Conservation (phyloP, 2,888 invertebrate species). For the Rhodophaea formosa region DNA sequence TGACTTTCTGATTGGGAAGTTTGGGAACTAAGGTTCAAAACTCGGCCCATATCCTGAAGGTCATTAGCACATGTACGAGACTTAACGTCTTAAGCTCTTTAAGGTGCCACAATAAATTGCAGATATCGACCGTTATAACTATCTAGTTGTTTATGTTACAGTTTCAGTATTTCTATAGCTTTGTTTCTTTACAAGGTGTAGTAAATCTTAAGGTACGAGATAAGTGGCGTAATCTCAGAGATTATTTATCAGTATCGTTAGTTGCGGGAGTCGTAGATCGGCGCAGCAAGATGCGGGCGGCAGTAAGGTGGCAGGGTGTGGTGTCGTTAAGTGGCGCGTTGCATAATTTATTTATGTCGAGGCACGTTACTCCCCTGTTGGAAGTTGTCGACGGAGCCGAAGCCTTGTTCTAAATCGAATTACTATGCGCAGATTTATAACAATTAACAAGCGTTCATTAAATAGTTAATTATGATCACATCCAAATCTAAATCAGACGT, state of each 20-base stretch:
- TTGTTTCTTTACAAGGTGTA: conserved; percentile 30
- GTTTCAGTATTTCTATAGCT: conserved; percentile 33
- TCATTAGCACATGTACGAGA: too few relatives aligned
- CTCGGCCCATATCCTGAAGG: too few relatives aligned
- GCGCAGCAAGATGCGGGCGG: conserved; percentile 25
- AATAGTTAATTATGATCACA: conserved; percentile 17
- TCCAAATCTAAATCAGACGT: neutral
- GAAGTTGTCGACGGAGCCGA: conserved; percentile 49
- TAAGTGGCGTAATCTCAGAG: conserved; percentile 38
- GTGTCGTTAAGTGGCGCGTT: conserved; percentile 63
- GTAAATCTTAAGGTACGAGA: conserved; percentile 40
- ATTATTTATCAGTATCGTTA: conserved; percentile 36
- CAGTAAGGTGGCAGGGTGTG: conserved; percentile 38
- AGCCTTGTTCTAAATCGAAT: conserved; percentile 49
- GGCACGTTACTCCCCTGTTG: conserved; percentile 67
- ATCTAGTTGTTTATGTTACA: conserved; percentile 36
- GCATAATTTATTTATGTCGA: conserved; percentile 76
- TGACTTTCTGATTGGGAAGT: too few relatives aligned
- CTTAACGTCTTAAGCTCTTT: conserved; percentile 14
- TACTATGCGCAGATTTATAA: conserved; percentile 39
- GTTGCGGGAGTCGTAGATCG: conserved; percentile 29
- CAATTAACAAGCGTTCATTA: conserved; percentile 29
- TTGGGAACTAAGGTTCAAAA: too few relatives aligned
- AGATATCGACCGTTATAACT: conserved; percentile 36
- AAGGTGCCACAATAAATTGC: conserved; percentile 27